Evolutionary conservation across 2,888 invertebrate genomes (phyloP).

Genomic region (Dryomyza anilis): DNA sequence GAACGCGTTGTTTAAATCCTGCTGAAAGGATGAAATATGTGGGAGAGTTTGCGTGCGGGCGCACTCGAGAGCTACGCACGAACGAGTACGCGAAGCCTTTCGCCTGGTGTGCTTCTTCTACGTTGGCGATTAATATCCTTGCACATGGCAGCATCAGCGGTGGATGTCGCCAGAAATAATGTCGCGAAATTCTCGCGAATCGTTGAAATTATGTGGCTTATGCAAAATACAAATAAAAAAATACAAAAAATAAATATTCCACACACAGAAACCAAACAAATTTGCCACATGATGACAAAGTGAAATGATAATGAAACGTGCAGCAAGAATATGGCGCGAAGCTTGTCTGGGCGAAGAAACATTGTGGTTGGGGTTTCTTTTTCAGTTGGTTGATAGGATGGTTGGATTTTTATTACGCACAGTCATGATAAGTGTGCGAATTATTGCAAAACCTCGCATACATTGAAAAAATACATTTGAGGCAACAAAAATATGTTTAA

Average conservation of each 20-base stretch:
- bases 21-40: constrained; percentile 14
- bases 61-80: constrained; percentile 2
- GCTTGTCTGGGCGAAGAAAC: neutral
- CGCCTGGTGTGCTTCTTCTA: neutral
- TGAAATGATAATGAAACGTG: constrained; percentile 39
- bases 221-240: constrained; percentile 2
- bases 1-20: neutral
- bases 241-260: neutral
- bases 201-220: neutral
- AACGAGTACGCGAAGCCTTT: neutral
- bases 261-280: constrained; percentile 1
- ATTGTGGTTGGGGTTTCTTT: neutral
- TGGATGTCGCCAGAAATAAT: constrained; percentile 1
- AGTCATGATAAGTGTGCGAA: neutral
- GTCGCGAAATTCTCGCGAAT: constrained; percentile 7
- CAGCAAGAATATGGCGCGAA: neutral
- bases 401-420: neutral
- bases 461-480: too few species aligned
- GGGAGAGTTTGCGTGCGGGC: neutral
- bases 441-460: neutral
- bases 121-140: constrained; percentile 10
- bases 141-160: neutral
- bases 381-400: neutral
- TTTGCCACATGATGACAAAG: constrained; percentile 38
- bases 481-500: too few species aligned